A percentile compares a stretch with the other conserved stretches of the same genome.
Conservation (phyloP, 2,113 vertebrate genomes). For the Marcusenius ussheri region DNA sequence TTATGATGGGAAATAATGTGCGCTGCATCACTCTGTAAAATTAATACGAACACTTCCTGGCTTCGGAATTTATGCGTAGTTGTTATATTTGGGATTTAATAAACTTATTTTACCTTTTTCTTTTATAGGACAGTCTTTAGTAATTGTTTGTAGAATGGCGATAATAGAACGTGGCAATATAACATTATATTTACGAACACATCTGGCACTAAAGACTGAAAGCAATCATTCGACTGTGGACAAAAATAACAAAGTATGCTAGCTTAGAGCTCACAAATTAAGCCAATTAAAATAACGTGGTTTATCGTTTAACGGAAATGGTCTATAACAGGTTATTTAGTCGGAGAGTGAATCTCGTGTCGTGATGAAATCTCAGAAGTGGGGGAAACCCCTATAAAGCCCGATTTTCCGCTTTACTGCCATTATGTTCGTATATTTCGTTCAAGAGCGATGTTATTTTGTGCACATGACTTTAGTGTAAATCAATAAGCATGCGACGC, state of each 20-base stretch:
- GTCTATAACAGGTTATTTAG: background rate
- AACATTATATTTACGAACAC: background rate
- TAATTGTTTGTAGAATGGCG: background rate
- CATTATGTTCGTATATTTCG: background rate
- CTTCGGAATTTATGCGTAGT: background rate
- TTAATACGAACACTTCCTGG: background rate
- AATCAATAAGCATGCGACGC: background rate
- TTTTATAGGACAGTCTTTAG: background rate
- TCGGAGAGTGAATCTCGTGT: background rate
- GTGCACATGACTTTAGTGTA: background rate
- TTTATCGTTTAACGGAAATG: background rate
- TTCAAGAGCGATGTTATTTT: background rate
- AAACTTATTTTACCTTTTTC: background rate
- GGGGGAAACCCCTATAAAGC: background rate
- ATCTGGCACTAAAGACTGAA: background rate
- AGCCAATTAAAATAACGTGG: background rate
- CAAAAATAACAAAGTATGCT: background rate
- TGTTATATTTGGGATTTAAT: background rate
- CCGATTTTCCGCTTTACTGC: too few species aligned
- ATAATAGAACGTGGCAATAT: background rate
- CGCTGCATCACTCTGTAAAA: background rate
- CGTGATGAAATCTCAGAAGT: background rate
- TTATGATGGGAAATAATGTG: background rate
- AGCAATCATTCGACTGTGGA: background rate
- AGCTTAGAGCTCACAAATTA: background rate